Base-by-base conservation (phyloP, 1,140 invertebrate genomes). In the Vanessa atalanta region DNA sequence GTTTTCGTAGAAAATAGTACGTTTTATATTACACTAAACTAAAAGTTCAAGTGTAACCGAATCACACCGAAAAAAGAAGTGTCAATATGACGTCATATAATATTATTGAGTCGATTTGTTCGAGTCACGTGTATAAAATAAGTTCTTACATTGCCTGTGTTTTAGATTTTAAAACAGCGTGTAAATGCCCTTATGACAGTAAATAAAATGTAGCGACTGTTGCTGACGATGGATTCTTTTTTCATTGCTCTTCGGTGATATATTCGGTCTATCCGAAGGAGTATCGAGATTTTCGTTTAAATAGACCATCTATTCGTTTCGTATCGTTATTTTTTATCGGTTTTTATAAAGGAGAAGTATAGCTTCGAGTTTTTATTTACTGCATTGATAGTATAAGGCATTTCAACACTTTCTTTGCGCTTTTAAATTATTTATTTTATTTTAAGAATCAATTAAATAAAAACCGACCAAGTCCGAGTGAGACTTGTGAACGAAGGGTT, bases 231-330 rank as follows among this genome's bases (percentile, higher is more conserved):
- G 75, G 80, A 82, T 85, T 81, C 79, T 82, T 86, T 88, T 88
- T 86, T 85, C 85, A 87, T 87, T 86, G 83, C 75, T 75, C 80
- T 53, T 73, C 74, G 14, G 74, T 86, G 83, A 86, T 87, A 86
- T 86, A 86, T 86, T 80, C 79, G 67, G 55, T 69, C 75, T 76
- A 83, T 83, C 69, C 77, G 71, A 79, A 83, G 71, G 76, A 79
- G 76, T 72, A 72, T 70, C 70, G 69, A 69, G 68, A 75, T 72
- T 76, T 76, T 71, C 74, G 77, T 78, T 82, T 79, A 77, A 77
- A 77, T 69, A 72, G 43, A 31, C 69, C 48, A 23, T 68, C 55
- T 60, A 37, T 71, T 76, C 74, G 70, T 72, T 76, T 76, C 57
- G 69, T 68, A 70, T 57, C 65, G 69, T 76, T 76, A 76, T 76